Evolutionary conservation across 2,888 invertebrate species (phyloP).

Genomic region (Eurytoma adleriae): DNA sequence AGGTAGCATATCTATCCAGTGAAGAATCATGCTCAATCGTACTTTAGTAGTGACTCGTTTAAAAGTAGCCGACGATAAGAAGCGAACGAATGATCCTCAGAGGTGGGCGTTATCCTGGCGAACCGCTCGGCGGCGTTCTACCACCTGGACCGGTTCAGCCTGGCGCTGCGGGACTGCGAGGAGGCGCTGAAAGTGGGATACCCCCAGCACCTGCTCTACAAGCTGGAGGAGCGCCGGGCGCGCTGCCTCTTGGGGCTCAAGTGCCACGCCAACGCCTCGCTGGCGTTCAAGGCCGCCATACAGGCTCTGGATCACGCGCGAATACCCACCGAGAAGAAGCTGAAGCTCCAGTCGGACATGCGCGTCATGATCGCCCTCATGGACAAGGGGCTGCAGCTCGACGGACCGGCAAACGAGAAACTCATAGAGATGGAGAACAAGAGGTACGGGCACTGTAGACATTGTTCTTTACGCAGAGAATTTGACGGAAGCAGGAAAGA

Average conservation of each 20-base stretch:
- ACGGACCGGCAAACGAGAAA: conserved; percentile 29
- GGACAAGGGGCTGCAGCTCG: conserved; percentile 79
- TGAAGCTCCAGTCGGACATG: conserved; percentile 82
- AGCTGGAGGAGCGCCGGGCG: conserved; percentile 86
- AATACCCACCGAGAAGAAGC: conserved; percentile 80
- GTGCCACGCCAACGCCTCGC: conserved; percentile 81
- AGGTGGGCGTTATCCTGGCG: conserved; percentile 84
- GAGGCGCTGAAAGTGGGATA: conserved; percentile 83
- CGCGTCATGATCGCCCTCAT: conserved; percentile 85
- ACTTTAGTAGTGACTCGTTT: too few species aligned
- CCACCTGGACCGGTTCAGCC: conserved; percentile 83
- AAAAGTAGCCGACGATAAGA: too few species aligned
- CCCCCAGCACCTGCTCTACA: conserved; percentile 85
- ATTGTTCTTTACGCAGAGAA: too few species aligned
- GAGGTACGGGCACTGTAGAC: too few species aligned
- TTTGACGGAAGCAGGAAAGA: too few species aligned
- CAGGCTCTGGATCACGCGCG: conserved; percentile 82
- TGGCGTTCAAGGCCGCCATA: conserved; percentile 83
- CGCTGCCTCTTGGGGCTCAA: conserved; percentile 84
- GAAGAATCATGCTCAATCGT: too few species aligned
- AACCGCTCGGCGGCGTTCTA: conserved; percentile 90
- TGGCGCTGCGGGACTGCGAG: conserved; percentile 84
- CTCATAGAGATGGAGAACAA: conserved; percentile 61
- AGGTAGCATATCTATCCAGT: too few species aligned
- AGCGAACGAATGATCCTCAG: too few species aligned